Evolutionary conservation across 2,888 invertebrate genomes (phyloP).

Genomic region (Leucozona laternaria): DNA sequence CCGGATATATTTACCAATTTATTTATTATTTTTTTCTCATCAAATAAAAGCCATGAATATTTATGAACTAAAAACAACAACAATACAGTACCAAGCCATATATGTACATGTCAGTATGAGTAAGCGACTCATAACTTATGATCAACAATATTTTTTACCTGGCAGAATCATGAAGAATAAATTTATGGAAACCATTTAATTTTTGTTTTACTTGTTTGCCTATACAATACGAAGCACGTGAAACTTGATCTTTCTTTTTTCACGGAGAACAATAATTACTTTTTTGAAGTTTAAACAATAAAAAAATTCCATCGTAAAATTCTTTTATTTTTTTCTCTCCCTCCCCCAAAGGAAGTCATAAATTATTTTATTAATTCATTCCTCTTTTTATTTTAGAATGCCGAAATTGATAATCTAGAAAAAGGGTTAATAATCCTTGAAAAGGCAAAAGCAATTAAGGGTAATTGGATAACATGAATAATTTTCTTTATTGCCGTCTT

Average conservation of each 20-base stretch:
- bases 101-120: background rate
- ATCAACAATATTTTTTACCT: background rate
- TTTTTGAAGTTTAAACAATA: background rate
- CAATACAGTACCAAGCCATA: background rate
- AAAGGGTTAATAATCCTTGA: background rate
- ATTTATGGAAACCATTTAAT: background rate
- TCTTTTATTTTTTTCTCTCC: background rate
- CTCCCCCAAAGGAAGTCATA: background rate
- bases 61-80: background rate
- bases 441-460: background rate
- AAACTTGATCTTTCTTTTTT: background rate
- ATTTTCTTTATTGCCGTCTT: background rate
- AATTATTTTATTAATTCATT: background rate
- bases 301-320: background rate
- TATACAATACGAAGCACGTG: background rate
- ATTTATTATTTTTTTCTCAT: conserved; percentile 1
- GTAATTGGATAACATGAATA: conserved; percentile 3
- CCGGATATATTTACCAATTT: conserved; percentile 3
- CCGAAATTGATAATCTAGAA: background rate
- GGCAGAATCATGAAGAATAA: background rate
- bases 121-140: background rate
- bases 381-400: background rate
- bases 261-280: background rate
- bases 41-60: background rate
- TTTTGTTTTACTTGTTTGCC: background rate